phyloP scores from a whole-genome alignment of 2,113 vertebrate species.

The Neoarius graeffei region DNA sequence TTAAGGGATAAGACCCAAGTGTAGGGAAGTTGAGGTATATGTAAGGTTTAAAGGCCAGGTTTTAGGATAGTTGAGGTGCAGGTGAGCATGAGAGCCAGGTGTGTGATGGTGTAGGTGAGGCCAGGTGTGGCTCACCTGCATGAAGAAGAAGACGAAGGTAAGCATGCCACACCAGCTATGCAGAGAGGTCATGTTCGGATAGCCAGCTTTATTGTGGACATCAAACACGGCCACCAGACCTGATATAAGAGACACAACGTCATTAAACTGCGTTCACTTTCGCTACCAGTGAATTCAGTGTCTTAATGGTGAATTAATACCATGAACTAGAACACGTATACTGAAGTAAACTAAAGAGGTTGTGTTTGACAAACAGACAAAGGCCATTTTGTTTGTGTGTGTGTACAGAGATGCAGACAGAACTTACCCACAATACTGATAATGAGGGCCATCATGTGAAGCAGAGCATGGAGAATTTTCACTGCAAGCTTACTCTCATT shows the following conservation, averaged over 20 bases:
- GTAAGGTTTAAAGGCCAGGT: background rate
- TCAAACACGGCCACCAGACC: conserved; percentile 85
- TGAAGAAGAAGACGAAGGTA: conserved; percentile 74
- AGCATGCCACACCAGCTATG: conserved; percentile 92
- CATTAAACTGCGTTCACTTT: background rate
- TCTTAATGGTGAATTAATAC: background rate
- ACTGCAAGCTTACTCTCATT: conserved; percentile 81
- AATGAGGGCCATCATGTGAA: conserved; percentile 81
- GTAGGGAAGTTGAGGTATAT: background rate
- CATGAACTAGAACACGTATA: background rate
- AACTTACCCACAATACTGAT: conserved; percentile 75
- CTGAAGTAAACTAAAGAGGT: background rate
- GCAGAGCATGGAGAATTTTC: conserved; percentile 81
- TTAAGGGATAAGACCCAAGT: background rate
- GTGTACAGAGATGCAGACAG: background rate
- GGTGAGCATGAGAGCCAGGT: conserved; percentile 1
- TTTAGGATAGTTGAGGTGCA: background rate
- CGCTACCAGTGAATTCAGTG: background rate
- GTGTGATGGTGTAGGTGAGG: background rate
- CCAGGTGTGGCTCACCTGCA: conserved; percentile 76
- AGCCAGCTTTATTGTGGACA: conserved; percentile 72
- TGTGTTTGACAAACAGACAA: background rate
- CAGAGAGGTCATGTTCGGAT: conserved; percentile 84
- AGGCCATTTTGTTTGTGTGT: background rate
- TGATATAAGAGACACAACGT: conserved; percentile 31